Evolutionary conservation across 2,113 vertebrate genomes (phyloP), one percentile per base, ranked within the genome.

Genomic region (Phaethornis superciliosus): DNA sequence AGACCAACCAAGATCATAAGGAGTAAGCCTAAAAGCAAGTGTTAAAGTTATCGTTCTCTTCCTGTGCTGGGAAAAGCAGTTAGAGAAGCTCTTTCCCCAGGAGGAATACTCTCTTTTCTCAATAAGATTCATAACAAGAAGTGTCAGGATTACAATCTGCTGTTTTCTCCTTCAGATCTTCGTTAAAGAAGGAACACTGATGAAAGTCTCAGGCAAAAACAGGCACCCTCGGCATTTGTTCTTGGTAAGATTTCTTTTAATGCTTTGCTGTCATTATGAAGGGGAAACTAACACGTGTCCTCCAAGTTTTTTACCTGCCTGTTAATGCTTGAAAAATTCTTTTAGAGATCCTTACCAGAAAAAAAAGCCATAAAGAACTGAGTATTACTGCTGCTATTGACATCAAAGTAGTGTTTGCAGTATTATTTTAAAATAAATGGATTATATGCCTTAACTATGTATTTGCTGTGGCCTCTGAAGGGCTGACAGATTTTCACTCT

Each of bases 131-230:
- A 55, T 22, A 67, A 79, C 70, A 33, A 75, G 46, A 77, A 44
- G 11, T 55, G 42, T 90, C 42, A 51, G 55, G 15, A 72, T 93
- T 85, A 88, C 18, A 74, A 62, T 47, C 60, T 47, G 42, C 77
- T 94, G 22, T 95, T 96, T 95, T 81, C 72, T 90, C 75, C 81
- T 76, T 40, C 97, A 99, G 99, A 96, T 98, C 88, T 99, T 99
- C 96, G 98, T 99, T 82, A 99, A 99, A 95, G 99, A 99, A 95
- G 99, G 99, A 81, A 99, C 99, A 0, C 97, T 99, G 95, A 99
- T 99, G 98, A 99, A 99, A 97, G 98, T 99, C 79, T 98, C 98
- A 70, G 98, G 98, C 71, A 99, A 98, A 95, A 98, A 89, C 93
- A 97, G 95, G 79, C 99, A 99, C 67, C 99, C 99, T 75, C 98